phyloP scores from a whole-genome alignment of 92 coral and sea anemone genomes.

The Pocillopora meandrina region DNA sequence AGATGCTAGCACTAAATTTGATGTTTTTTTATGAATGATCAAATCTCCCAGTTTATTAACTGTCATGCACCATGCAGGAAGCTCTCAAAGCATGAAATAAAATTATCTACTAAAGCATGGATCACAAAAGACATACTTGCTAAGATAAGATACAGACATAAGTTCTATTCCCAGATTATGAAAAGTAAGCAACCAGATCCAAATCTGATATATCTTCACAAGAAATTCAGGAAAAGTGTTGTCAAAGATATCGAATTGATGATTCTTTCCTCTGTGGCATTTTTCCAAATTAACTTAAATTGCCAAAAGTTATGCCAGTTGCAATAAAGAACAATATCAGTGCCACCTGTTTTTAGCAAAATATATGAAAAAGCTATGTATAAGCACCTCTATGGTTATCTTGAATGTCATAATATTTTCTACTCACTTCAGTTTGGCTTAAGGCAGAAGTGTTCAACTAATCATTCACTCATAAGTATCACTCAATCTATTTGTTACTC shows the following conservation, averaged over 20 bases:
- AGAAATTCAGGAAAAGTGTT: background rate
- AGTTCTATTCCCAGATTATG: too few species aligned
- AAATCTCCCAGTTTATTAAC: too few species aligned
- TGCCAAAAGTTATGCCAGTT: conserved; percentile 21
- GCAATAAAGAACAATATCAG: conserved; percentile 27
- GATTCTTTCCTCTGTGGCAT: conserved; percentile 41
- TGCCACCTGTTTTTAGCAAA: conserved; percentile 7
- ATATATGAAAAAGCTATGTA: conserved; percentile 24
- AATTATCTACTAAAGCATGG: too few species aligned
- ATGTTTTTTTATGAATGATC: too few species aligned
- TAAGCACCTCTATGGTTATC: conserved; percentile 27
- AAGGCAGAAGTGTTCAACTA: conserved; percentile 25
- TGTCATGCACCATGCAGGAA: too few species aligned
- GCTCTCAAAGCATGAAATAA: too few species aligned
- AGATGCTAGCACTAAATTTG: too few species aligned
- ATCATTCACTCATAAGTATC: conserved; percentile 23
- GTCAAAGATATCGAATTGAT: background rate
- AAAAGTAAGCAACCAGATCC: too few species aligned
- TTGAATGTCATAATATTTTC: conserved; percentile 39
- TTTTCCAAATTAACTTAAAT: conserved; percentile 33
- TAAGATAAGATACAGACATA: background rate
- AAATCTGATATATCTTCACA: too few species aligned
- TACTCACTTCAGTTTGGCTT: conserved; percentile 48
- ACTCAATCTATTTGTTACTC: conserved; percentile 1
- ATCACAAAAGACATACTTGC: too few species aligned